Base-by-base conservation (phyloP, 37 sponge, comb jelly and placozoan genomes). In the Ephydatia muelleri region DNA sequence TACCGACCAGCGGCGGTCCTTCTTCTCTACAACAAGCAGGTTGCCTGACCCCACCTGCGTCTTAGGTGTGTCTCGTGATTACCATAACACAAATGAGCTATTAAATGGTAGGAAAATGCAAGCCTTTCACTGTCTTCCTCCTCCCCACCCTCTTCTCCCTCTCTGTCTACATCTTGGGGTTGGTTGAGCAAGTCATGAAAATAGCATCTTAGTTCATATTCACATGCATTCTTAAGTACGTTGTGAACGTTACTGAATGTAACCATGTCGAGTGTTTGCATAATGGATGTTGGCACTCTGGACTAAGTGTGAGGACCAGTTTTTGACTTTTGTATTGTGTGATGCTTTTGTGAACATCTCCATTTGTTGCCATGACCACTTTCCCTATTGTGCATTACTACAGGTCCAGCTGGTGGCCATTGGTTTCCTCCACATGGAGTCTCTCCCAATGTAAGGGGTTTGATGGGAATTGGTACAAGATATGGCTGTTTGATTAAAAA, bases 81-180 rank as follows among this genome's bases (percentile, higher is more conserved):
- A 57, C 57, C 57, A 57, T 57, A n/a, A 57, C 57, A 57, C 57
- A 57, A 57, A 57, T 57, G 57, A 57, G 19, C 57, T 57, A 57
- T 57, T 57, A 11, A 57, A 57, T 57, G 57, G 57, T 57, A 57
- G 57, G 57, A 57, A 35, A 38, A 36, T 35, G 36, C n/a, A 38
- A n/a, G 38, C 36, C 36, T 26, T 31, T 36, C 75, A 25, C 36
- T n/a, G 26, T n/a, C 36, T 25, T 75, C 9, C 26, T 16, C 36
- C n/a, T n/a, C n/a, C n/a, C n/a, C n/a, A n/a, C 75, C 75, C n/a
- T 9, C 8, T 35, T 35, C 33, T n/a, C 36, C 9, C 35, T 38
- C 75, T 75, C 75, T 75, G 21, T 75, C 75, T 75, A 39, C 37
- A n/a, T 75, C 75, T 75, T 75, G 75, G 38, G 37, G n/a, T 38